A percentile compares a stretch with the other conserved stretches of the same genome.
phyloP scores from a whole-genome alignment of 2,113 vertebrate species.

The Sterrhoptilus dennistouni region DNA sequence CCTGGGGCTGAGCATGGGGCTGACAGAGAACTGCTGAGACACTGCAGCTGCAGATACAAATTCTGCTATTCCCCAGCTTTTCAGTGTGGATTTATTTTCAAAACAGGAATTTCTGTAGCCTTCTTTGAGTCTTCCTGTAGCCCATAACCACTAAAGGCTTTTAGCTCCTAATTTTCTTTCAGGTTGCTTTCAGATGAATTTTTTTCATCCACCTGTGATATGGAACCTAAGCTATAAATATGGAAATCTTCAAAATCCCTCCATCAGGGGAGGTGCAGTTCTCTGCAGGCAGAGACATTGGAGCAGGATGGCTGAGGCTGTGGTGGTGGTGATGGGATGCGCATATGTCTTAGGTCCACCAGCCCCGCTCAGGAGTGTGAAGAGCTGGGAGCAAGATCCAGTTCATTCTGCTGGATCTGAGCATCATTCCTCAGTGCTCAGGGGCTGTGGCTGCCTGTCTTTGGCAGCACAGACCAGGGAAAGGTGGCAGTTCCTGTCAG shows the following conservation, averaged over 20 bases:
- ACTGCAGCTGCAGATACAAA: background rate
- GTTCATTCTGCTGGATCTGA: background rate
- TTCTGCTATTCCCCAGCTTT: background rate
- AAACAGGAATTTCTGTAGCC: background rate
- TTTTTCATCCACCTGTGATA: background rate
- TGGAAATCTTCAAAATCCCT: background rate
- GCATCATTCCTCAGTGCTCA: fast-evolving
- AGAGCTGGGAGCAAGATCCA: background rate
- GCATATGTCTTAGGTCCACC: fast-evolving
- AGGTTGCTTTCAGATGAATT: background rate
- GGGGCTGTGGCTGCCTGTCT: background rate
- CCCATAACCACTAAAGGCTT: background rate
- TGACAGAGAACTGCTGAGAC: background rate
- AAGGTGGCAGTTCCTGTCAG: background rate
- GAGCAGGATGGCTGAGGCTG: fast-evolving
- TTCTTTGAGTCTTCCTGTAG: background rate
- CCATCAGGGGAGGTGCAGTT: background rate
- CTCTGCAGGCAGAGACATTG: background rate
- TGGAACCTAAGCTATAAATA: background rate
- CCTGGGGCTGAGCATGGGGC: background rate
- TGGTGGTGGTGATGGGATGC: background rate
- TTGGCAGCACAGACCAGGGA: background rate
- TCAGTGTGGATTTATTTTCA: background rate
- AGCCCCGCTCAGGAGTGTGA: fast-evolving
- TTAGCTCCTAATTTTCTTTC: background rate